Evolutionary conservation across 2,113 vertebrate species (phyloP).

Genomic region (Rissa tridactyla): DNA sequence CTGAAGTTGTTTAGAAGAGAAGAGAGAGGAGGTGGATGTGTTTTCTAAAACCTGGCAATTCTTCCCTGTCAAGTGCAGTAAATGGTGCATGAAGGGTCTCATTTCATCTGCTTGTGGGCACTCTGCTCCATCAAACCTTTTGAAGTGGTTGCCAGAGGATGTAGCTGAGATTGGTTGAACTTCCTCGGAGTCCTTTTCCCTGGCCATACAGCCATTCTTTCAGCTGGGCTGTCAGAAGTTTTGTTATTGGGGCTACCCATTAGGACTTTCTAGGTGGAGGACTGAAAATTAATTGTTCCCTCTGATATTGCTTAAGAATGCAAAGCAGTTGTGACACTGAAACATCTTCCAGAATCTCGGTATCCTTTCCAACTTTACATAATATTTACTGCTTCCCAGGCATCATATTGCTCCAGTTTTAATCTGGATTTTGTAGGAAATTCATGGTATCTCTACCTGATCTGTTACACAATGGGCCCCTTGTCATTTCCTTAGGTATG

Average conservation of each 20-base stretch:
- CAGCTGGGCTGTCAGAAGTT: neutral
- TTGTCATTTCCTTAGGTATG: neutral
- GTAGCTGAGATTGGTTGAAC: conserved; percentile 9
- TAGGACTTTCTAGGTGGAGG: neutral
- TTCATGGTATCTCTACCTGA: neutral
- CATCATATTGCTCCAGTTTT: neutral
- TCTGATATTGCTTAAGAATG: neutral
- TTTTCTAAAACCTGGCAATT: conserved; percentile 22
- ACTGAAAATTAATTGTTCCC: neutral
- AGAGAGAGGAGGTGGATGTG: neutral
- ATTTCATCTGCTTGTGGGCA: neutral
- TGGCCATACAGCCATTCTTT: neutral
- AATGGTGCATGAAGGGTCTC: conserved; percentile 4
- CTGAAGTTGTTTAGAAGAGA: neutral
- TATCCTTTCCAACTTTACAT: neutral
- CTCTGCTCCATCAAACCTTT: neutral
- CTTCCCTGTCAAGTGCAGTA: conserved; percentile 14
- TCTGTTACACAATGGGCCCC: neutral
- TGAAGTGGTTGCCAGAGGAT: conserved; percentile 45
- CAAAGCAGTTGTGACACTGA: neutral
- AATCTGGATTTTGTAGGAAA: neutral
- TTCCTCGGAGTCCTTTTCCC: neutral
- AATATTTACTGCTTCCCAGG: neutral
- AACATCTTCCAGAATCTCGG: neutral
- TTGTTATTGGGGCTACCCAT: neutral